phyloP scores from a whole-genome alignment of 2,113 vertebrate genomes.

The Micronisus gabar region DNA sequence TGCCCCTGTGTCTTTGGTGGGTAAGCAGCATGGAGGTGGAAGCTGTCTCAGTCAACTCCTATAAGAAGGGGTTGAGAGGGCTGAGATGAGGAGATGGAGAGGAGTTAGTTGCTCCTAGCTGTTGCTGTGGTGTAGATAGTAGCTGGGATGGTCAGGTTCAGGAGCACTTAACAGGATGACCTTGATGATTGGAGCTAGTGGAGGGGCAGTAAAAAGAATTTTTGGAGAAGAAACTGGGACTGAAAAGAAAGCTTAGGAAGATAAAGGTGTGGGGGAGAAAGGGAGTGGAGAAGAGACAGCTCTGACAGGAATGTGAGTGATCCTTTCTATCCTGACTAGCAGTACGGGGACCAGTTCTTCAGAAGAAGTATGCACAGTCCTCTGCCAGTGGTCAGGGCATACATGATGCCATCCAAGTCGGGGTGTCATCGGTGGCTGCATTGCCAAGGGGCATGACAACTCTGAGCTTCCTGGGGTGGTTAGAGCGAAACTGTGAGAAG shows the following conservation, averaged over 20 bases:
- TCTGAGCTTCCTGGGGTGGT: background rate
- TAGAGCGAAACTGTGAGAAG: background rate
- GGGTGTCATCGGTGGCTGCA: background rate
- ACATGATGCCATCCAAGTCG: background rate
- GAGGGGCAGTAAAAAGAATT: background rate
- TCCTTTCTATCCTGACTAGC: background rate
- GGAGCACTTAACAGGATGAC: background rate
- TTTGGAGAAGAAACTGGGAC: background rate
- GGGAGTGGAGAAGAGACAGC: background rate
- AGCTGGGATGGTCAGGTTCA: background rate
- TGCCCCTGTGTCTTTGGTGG: background rate
- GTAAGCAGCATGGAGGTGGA: background rate
- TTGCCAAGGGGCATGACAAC: background rate
- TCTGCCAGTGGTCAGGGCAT: background rate
- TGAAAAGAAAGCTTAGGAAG: background rate
- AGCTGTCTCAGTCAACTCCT: background rate
- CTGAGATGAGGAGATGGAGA: background rate
- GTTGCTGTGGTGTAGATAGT: background rate
- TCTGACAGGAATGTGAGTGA: background rate
- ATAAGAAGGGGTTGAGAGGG: background rate
- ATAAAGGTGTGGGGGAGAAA: background rate
- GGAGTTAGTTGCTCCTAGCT: background rate
- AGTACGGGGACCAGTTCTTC: background rate
- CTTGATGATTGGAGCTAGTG: background rate
- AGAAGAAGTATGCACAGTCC: background rate